These are phyloP conservation scores for Enteromius argenteus DNA, from an alignment of 2,797 vertebrate species.

Conservation along the genomic window DNA sequence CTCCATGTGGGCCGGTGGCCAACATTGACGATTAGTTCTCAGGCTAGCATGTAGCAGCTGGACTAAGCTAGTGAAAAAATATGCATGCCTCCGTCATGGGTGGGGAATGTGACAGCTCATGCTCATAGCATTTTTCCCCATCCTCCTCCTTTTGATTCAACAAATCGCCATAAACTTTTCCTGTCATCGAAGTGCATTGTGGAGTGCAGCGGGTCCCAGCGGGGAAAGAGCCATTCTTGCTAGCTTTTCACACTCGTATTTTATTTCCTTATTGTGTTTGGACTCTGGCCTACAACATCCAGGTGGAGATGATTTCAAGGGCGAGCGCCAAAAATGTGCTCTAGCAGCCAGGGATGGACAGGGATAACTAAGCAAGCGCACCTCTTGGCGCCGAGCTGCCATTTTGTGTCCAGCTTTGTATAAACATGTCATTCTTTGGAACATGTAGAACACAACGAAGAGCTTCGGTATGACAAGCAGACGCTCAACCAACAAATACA, in stretches of 20 bases:
- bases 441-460: slow-evolving; percentile 29
- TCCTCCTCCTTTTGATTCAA: slow-evolving; percentile 60
- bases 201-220: slow-evolving; percentile 57
- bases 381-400: slow-evolving; percentile 53
- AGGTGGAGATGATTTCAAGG: slow-evolving; percentile 70
- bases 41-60: slow-evolving; percentile 57
- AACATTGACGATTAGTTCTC: slow-evolving; percentile 43
- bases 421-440: slow-evolving; percentile 55
- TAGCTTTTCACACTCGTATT: slow-evolving; percentile 61
- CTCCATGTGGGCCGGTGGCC: slow-evolving; percentile 37
- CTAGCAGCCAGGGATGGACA: slow-evolving; percentile 58
- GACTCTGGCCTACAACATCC: slow-evolving; percentile 61
- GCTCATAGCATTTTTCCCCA: slow-evolving; percentile 60
- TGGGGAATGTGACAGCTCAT: slow-evolving; percentile 67
- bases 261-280: slow-evolving; percentile 70
- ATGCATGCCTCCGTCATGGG: slow-evolving; percentile 60
- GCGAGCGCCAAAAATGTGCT: slow-evolving; percentile 60
- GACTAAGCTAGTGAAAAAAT: slow-evolving; percentile 57
- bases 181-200: slow-evolving; percentile 62
- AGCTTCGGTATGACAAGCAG: background rate
- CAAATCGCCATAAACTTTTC: slow-evolving; percentile 61
- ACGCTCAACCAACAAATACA: slow-evolving; percentile 11
- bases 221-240: slow-evolving; percentile 60
- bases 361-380: slow-evolving; percentile 58
- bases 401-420: slow-evolving; percentile 58